Evolutionary conservation across 2,797 vertebrate genomes (phyloP).

Genomic region (Galago senegalensis): DNA sequence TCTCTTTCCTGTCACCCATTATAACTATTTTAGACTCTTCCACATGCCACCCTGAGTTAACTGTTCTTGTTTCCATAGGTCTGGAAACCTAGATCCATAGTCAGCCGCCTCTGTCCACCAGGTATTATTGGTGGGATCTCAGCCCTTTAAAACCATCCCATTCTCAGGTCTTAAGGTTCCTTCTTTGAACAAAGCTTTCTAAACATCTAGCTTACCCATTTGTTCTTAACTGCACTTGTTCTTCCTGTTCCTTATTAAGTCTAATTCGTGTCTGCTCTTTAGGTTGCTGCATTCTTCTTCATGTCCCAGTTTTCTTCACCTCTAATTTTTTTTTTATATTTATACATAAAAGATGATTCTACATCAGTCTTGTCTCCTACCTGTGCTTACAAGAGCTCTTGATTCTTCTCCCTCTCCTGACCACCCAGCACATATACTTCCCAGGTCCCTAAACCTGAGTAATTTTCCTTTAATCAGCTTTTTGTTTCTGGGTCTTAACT

Average conservation of each 20-base stretch:
- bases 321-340: neutral
- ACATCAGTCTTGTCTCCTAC: neutral
- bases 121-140: neutral
- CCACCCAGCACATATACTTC: neutral
- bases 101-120: neutral
- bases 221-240: neutral
- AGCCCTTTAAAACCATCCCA: neutral
- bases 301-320: neutral
- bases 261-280: neutral
- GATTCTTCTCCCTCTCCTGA: neutral
- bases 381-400: neutral
- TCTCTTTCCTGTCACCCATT: neutral
- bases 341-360: neutral
- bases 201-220: neutral
- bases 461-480: neutral
- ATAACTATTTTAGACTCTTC: neutral
- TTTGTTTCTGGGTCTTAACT: neutral
- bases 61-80: slow-evolving; percentile 7
- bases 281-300: neutral
- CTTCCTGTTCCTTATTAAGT: neutral
- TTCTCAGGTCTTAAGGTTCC: neutral
- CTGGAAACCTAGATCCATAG: neutral
- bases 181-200: neutral
- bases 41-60: neutral
- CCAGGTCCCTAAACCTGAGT: neutral